Base-by-base conservation (phyloP, 2,888 invertebrate genomes). In the Sinodicranocentrus sp. region DNA sequence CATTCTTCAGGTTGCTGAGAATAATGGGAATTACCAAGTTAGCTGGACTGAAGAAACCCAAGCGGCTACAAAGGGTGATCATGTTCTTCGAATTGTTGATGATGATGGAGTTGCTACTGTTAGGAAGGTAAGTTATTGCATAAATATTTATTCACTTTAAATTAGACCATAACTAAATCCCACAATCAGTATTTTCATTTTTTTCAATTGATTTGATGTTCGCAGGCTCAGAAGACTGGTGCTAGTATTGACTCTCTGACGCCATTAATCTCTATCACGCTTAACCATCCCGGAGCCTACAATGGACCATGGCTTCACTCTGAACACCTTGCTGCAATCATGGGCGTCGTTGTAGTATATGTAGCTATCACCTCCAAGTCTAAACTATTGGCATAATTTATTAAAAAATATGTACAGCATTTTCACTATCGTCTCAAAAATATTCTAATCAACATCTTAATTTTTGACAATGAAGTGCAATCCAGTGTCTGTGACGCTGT, bases 301-400 rank as follows among this genome's bases (percentile, higher is more conserved):
- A 95, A 94, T 85, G 98, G 98, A 0, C 97, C 97, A 1, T 95
- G 96, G 95, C 93, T 98, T 73, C 97, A 97, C 91, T 97, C 97
- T 0, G 98, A 98, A 92, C 93, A 97, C 48, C 92, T 98, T 68
- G 98, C 98, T 8, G 95, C 95, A 3, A 91, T 94, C 15, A 91
- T 95, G 0, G 95, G 96, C 1, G 92, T 95, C 84, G 90, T 95
- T 17, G 94, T 98, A 10, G 96, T 96, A 61, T 98, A 97, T 91
- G 93, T 95, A 82, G 98, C 98, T 0, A 94, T 97, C 89, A 94
- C 94, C 78, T 94, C 95, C 89, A 96, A 95, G 91, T 94, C 94
- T 89, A 95, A 95, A 91, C 93, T 97, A 85, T 91, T 95, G 89
- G 93, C 94, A 54, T 95, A 94, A 91, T 61, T 48, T 28, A 43